Conservation (phyloP, 2,113 vertebrate species). For the Rhinolophus sinicus region DNA sequence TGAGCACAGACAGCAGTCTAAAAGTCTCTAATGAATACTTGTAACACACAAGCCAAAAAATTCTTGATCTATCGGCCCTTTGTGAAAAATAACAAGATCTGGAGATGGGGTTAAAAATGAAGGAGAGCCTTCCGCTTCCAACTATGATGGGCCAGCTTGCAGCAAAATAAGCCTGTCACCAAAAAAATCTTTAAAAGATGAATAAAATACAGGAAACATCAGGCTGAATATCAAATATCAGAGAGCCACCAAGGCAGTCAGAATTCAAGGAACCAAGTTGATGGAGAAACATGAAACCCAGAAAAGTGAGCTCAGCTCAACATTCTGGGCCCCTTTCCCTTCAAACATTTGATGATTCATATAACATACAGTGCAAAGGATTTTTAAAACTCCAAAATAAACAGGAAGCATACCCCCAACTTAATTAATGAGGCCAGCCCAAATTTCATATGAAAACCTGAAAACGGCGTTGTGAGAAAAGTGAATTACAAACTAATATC, state of each 20-base stretch:
- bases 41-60: slow-evolving; percentile 65
- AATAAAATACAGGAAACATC: background rate
- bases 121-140: background rate
- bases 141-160: background rate
- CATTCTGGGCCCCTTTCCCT: background rate
- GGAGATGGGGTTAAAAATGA: slow-evolving; percentile 33
- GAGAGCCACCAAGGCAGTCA: background rate
- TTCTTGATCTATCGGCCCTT: slow-evolving; percentile 42
- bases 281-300: background rate
- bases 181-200: slow-evolving; percentile 24
- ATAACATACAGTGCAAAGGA: background rate
- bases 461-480: slow-evolving; percentile 27
- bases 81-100: slow-evolving; percentile 33
- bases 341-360: background rate
- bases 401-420: background rate
- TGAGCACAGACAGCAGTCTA: slow-evolving; percentile 70
- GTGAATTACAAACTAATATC: slow-evolving; percentile 11
- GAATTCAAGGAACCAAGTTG: background rate
- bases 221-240: background rate
- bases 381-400: slow-evolving; percentile 38
- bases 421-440: background rate
- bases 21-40: slow-evolving; percentile 79
- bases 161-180: slow-evolving; percentile 10
- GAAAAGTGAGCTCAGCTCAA: background rate
- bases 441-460: slow-evolving; percentile 50